Percentiles rank a stretch among this genome's conserved stretches.
Evolutionary conservation across 2,113 vertebrate species (phyloP).

Genomic region (Pollimyrus isidori): DNA sequence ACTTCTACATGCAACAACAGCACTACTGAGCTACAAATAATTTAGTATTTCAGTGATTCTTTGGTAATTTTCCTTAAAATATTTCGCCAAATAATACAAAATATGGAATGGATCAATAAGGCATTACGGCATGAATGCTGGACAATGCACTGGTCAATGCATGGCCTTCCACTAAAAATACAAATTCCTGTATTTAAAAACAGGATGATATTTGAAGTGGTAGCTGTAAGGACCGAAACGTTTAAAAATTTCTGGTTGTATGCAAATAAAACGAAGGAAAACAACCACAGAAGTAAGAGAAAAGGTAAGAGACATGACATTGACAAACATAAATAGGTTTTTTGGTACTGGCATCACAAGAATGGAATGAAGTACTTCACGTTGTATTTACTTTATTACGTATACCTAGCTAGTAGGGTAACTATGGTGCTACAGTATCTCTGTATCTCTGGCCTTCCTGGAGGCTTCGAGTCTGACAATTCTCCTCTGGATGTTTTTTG

Average conservation of each 20-base stretch:
- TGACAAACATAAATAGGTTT: not conserved
- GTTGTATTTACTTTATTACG: not conserved
- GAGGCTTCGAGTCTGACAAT: not conserved
- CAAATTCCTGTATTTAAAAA: not conserved
- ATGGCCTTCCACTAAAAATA: not conserved
- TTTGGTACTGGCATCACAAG: not conserved
- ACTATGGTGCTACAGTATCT: not conserved
- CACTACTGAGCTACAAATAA: not conserved
- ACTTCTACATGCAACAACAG: not conserved
- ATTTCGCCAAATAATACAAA: not conserved
- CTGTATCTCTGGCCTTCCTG: not conserved
- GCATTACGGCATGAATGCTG: not conserved
- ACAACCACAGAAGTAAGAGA: not conserved
- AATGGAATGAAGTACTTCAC: not conserved
- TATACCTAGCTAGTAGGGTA: not conserved
- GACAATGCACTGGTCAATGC: not conserved
- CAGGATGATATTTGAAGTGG: not conserved
- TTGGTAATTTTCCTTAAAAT: not conserved
- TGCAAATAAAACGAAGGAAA: not conserved
- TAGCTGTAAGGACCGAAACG: not conserved
- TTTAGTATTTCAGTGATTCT: not conserved
- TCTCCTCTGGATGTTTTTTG: not conserved
- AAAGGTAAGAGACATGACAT: not conserved
- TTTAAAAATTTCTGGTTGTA: not conserved
- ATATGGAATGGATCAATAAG: not conserved